These are phyloP conservation scores for Brachionus calyciflorus DNA, from an alignment of 1,140 invertebrate species.

Conservation along the genomic window DNA sequence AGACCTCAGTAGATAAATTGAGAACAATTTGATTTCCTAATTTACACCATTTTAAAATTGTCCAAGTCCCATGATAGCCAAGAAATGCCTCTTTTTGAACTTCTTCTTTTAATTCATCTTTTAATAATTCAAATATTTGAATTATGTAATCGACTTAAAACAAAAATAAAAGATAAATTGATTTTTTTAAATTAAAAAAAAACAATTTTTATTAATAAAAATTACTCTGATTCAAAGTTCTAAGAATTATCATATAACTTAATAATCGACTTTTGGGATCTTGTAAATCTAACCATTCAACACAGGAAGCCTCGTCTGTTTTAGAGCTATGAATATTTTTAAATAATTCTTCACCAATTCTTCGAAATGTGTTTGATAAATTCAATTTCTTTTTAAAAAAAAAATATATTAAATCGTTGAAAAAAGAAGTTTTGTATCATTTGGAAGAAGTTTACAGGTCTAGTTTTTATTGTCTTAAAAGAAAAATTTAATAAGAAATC, in stretches of 20 bases:
- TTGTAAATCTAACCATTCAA: constrained; percentile 51
- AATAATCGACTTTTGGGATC: constrained; percentile 55
- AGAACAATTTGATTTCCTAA: constrained; percentile 56
- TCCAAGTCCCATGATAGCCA: constrained; percentile 56
- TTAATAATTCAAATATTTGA: constrained; percentile 58
- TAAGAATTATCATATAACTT: constrained; percentile 55
- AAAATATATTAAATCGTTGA: not conserved
- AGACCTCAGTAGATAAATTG: constrained; percentile 53
- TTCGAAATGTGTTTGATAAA: constrained; percentile 54
- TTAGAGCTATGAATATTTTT: constrained; percentile 16
- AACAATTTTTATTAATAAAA: not conserved
- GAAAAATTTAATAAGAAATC: too few species aligned
- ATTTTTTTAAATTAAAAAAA: not conserved
- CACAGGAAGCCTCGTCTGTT: constrained; percentile 52
- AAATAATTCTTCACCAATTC: constrained; percentile 59
- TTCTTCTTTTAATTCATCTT: constrained; percentile 57
- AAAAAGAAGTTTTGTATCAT: not conserved
- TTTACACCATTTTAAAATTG: constrained; percentile 56
- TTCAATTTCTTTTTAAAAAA: constrained; percentile 53
- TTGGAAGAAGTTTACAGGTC: too few species aligned
- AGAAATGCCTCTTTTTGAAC: constrained; percentile 56
- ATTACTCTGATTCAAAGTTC: constrained; percentile 57
- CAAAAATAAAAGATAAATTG: not conserved
- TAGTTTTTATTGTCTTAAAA: too few species aligned
- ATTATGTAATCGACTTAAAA: constrained; percentile 57